Percentiles rank a stretch among this genome's conserved stretches.
Conservation (phyloP, 2,797 vertebrate species). For the Melanotaenia boesemani region DNA sequence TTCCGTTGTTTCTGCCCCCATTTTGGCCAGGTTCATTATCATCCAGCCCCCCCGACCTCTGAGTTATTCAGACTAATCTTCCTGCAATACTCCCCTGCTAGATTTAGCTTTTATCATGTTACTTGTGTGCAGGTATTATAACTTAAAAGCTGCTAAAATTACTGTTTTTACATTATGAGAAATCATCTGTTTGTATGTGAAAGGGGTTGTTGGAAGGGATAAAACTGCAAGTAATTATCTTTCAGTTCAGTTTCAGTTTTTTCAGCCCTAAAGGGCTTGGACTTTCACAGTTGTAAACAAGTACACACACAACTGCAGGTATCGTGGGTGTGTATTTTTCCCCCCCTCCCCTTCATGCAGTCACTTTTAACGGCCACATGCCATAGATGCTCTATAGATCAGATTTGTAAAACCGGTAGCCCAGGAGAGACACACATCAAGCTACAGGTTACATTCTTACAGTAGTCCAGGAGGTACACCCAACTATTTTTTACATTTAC, state of each 20-base stretch:
- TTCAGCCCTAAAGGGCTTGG: not conserved
- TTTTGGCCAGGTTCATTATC: constrained; percentile 8
- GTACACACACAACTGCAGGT: no score
- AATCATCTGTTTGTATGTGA: constrained; percentile 5
- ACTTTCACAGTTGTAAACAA: not conserved
- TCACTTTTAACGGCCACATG: not conserved
- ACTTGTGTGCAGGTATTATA: not conserved
- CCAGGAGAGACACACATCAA: no score
- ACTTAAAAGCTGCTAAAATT: not conserved
- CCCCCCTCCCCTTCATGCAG: no score
- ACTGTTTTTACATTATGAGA: not conserved
- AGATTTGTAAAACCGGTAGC: not conserved
- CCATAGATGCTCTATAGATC: not conserved
- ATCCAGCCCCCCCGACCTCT: not conserved
- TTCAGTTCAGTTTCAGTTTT: not conserved
- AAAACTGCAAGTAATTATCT: constrained; percentile 5
- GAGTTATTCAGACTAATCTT: constrained; percentile 1
- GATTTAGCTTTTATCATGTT: not conserved
- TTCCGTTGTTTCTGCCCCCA: constrained; percentile 5
- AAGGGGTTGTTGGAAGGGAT: not conserved
- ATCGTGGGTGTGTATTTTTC: not conserved
- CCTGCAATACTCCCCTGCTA: not conserved
- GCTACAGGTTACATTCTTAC: no score
- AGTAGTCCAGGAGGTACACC: no score
- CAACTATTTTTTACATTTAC: no score